These are phyloP conservation scores for Hemibagrus wyckioides DNA, from an alignment of 2,113 vertebrate species.

Conservation along the genomic window DNA sequence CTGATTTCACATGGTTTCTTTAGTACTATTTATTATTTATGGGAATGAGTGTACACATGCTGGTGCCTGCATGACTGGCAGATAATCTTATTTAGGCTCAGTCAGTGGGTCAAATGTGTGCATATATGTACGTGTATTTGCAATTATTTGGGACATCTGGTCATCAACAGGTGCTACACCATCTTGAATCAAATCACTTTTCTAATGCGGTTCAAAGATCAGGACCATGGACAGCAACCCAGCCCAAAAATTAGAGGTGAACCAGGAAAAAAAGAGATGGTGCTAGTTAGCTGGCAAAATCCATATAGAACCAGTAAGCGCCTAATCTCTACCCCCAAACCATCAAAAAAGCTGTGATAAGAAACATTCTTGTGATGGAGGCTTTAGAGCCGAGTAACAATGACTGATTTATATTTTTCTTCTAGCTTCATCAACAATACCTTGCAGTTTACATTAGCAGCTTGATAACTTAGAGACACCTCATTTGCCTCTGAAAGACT, in stretches of 20 bases:
- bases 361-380: neutral
- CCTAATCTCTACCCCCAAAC: neutral
- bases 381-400: neutral
- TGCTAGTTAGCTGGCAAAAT: neutral
- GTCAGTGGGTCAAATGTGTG: neutral
- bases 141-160: neutral
- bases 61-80: neutral
- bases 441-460: neutral
- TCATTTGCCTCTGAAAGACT: neutral
- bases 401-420: neutral
- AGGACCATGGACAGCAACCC: neutral
- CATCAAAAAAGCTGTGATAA: neutral
- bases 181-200: slow-evolving; percentile 59
- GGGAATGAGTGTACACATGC: neutral
- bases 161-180: slow-evolving; percentile 58
- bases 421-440: neutral
- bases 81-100: neutral
- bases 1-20: neutral
- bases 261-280: neutral
- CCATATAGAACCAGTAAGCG: neutral
- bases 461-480: neutral
- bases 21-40: neutral
- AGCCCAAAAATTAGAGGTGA: neutral
- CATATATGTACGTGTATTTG: neutral
- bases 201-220: neutral